These are phyloP conservation scores for Charadrius vociferus DNA, from an alignment of 2,113 vertebrate genomes.

Conservation along the genomic window DNA sequence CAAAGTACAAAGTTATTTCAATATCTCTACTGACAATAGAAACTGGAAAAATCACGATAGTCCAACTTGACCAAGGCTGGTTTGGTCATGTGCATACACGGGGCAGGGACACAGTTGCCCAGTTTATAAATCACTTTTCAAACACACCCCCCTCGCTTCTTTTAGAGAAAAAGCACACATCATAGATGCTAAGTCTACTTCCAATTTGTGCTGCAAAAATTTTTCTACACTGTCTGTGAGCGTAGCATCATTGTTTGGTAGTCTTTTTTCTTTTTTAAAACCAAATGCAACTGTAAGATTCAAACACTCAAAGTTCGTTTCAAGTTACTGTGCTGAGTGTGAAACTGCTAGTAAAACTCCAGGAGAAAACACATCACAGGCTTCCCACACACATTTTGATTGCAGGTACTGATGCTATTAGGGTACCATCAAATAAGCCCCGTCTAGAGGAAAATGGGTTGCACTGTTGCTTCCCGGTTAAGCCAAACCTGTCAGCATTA, in stretches of 20 bases:
- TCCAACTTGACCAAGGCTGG: neutral
- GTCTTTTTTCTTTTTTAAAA: neutral
- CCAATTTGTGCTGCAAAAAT: neutral
- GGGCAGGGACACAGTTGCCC: neutral
- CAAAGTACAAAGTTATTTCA: neutral
- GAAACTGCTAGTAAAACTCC: neutral
- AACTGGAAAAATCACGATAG: neutral
- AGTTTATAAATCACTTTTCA: neutral
- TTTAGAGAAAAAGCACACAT: neutral
- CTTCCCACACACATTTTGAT: neutral
- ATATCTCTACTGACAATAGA: neutral
- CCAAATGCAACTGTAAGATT: neutral
- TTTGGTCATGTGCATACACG: neutral
- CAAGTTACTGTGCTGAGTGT: neutral
- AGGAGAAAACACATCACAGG: neutral
- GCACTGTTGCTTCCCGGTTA: neutral
- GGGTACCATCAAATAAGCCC: neutral
- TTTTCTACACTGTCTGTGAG: neutral
- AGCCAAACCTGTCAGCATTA: neutral
- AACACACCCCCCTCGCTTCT: neutral
- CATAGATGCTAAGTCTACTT: neutral
- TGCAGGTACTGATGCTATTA: neutral
- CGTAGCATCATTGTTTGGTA: too few species aligned
- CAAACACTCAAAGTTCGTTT: neutral
- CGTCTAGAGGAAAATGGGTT: neutral